Evolutionary conservation across 2,888 invertebrate genomes (phyloP), one percentile per base, ranked within the genome.

Genomic region (Odontocerum albicorne): DNA sequence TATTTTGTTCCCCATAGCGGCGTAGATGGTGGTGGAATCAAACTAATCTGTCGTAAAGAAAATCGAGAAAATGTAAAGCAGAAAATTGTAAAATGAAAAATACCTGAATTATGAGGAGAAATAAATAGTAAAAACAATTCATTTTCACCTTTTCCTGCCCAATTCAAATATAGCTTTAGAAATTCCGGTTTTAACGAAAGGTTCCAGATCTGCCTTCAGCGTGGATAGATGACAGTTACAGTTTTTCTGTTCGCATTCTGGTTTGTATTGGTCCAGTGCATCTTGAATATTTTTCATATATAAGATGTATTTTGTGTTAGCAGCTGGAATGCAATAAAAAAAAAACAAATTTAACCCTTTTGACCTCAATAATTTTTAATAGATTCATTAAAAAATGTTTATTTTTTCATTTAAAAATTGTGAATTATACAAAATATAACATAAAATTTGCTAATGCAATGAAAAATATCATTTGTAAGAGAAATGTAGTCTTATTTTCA

Each of bases 171-270:
- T 74, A 60, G 85, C 75, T 63, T 81, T 76, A 0, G 80, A 82
- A 55, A 96, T 90, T 36, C 93, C 93, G 38, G 68, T 66, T 64
- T 80, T 72, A 62, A 77, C 72, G 70, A 89, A 96, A 4, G 83
- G 77, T 47, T 71, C 71, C 49, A 96, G 75, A 70, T 95, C 92
- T 19, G 78, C 71, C 8, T 78, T 70, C 50, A 94, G 84, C 4
- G 87, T 82, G 63, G 76, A 68, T 50, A 70, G 69, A 66, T 85
- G 81, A 66, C 90, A 90, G 44, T 74, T 77, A 67, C 89, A 88
- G 61, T 83, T 83, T 7, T 66, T 68, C 17, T 64, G 67, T 45
- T 77, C 70, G 67, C 87, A 89, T n/a, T n/a, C n/a, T 7, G 83
- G 79, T 51, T 67, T 64, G 65, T 84, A 84, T 4, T 71, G 65